Base-by-base conservation (phyloP, 1,140 invertebrate species). In the Drosophila melanica region DNA sequence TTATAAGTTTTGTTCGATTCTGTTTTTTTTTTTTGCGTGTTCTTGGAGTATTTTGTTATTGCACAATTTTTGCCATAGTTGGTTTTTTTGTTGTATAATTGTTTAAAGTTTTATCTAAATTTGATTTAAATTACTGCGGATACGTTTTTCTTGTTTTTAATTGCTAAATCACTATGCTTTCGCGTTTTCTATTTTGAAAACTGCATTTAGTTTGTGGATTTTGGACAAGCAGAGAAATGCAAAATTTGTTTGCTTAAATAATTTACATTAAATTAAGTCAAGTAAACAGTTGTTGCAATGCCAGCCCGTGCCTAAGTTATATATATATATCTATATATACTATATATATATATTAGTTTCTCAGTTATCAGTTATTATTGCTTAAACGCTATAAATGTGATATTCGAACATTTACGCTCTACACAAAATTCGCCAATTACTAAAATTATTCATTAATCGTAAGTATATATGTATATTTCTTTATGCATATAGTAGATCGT, bases 391-490 rank as follows among this genome's bases (percentile, higher is more conserved):
- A 75, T 78, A 78, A 81, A 79, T 87, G 66, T 86, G 84, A 87
- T 87, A 87, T 87, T 87, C 82, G 82, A 87, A 71, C 69, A 55
- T 76, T 75, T 64, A 77, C 72, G 81, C 78, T 9, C 33, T 86
- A 86, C 79, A 84, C 84, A 89, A 89, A 87, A 89, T 87, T 87
- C 82, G 82, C 82, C 82, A 87, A 87, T 87, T 84, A 82, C 82
- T 87, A 87, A 87, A 81, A 78, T 81, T 87, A 87, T 89, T 62
- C 71, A 75, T 66, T 72, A 79, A 67, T 81, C 66, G 71, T 77
- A 74, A 50, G 45, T 57, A 54, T 72, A 59, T 23, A 20, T 60
- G 59, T 73, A 64, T 79, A 69, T 77, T 81, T 75, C 59, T 75
- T 20, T 75, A 10, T 59, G 12, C 68, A 72, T 74, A 51, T 58